Evolutionary conservation across 2,888 invertebrate species (phyloP).

Genomic region (Cryptocephalus moraei): DNA sequence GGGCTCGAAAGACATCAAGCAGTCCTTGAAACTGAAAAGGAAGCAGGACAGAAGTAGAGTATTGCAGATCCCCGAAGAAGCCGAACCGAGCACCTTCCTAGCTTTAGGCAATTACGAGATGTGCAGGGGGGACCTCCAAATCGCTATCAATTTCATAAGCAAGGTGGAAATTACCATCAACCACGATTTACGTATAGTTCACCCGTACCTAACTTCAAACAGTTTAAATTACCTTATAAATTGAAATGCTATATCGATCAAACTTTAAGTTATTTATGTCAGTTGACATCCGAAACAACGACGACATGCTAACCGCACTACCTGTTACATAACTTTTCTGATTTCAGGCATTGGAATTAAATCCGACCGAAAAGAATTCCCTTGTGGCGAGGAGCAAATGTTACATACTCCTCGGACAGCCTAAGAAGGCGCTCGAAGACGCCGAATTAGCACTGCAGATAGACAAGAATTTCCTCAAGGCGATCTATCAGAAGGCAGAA

Average conservation of each 20-base stretch:
- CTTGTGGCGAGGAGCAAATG: conserved; percentile 85
- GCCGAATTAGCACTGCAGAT: conserved; percentile 71
- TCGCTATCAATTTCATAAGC: conserved; percentile 65
- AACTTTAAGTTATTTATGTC: no score
- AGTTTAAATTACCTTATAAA: no score
- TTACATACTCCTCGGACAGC: conserved; percentile 74
- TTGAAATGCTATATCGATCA: no score
- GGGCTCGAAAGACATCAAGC: conserved; percentile 81
- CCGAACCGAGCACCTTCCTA: conserved; percentile 65
- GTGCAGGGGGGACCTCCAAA: conserved; percentile 59
- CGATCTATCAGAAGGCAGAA: conserved; percentile 84
- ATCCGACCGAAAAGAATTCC: conserved; percentile 74
- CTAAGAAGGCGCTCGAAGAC: conserved; percentile 69
- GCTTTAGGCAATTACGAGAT: conserved; percentile 69
- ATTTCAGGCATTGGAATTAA: conserved; percentile 76
- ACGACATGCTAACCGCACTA: background rate
- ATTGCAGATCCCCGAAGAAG: conserved; percentile 66
- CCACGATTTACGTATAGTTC: no score
- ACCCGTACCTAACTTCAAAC: no score
- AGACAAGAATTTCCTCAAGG: conserved; percentile 62
- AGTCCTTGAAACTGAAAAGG: conserved; percentile 68
- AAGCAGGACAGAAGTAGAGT: conserved; percentile 65
- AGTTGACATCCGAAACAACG: background rate
- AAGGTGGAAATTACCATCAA: conserved; percentile 47
- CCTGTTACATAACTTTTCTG: conserved; percentile 4